Evolutionary conservation across 1,140 invertebrate genomes (phyloP).

Genomic region (Hormaphis cornu): DNA sequence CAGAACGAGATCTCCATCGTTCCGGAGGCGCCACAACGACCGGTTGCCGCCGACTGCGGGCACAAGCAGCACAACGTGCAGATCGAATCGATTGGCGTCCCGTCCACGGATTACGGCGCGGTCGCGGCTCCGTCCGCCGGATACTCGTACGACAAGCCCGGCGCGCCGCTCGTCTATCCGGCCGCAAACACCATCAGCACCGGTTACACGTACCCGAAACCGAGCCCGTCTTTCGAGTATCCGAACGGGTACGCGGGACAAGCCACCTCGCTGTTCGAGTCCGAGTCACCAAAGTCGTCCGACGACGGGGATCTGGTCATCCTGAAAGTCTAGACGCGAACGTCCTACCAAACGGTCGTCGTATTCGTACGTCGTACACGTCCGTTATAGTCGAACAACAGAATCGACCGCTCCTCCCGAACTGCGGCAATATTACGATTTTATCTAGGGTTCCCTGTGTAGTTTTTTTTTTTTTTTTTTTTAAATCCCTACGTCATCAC

Average conservation of each 20-base stretch:
- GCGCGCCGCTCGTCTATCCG: background rate
- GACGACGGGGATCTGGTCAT: constrained; percentile 14
- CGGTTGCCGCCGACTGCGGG: background rate
- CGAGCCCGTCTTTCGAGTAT: constrained; percentile 3
- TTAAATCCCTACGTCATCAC: no score
- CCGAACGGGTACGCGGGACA: background rate
- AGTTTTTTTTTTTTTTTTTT: no score
- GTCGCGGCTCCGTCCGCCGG: background rate
- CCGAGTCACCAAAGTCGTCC: background rate
- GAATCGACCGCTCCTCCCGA: no score
- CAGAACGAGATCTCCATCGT: background rate
- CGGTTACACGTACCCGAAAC: constrained; percentile 8
- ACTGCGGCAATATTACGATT: no score
- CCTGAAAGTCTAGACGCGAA: constrained; percentile 1
- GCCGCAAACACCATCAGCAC: background rate
- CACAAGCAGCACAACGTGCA: constrained; percentile 2
- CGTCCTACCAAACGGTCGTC: background rate
- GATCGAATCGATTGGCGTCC: background rate
- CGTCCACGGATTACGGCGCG: constrained; percentile 5
- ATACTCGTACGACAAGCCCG: constrained; percentile 4
- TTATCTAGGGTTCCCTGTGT: no score
- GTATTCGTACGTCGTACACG: background rate
- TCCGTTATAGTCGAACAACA: no score
- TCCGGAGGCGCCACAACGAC: background rate
- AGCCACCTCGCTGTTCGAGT: background rate